Evolutionary conservation across 2,113 vertebrate genomes (phyloP).

Genomic region (Himantopus leucocephalus): DNA sequence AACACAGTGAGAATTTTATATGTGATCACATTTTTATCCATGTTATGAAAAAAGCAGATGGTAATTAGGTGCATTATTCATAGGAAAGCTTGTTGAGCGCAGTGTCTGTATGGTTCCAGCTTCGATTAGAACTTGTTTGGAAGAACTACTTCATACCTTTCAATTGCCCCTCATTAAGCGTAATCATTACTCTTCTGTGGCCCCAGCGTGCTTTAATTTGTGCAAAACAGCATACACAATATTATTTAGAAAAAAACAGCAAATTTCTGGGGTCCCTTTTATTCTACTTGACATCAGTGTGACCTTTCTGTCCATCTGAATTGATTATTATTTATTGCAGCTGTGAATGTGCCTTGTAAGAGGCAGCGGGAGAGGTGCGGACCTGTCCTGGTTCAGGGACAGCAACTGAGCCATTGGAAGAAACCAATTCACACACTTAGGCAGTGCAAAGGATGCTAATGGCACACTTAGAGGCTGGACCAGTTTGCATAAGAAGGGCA

Average conservation of each 20-base stretch:
- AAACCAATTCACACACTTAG: neutral
- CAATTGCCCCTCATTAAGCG: conserved; percentile 56
- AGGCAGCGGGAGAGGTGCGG: neutral
- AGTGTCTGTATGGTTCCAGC: conserved; percentile 38
- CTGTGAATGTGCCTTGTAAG: neutral
- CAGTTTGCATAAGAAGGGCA: neutral
- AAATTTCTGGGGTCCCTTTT: conserved; percentile 22
- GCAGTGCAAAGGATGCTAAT: neutral
- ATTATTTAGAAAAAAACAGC: neutral
- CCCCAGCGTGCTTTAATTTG: conserved; percentile 12
- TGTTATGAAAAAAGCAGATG: conserved; percentile 68
- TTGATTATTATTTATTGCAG: neutral
- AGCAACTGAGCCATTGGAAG: neutral
- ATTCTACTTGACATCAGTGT: neutral
- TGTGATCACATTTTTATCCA: conserved; percentile 72
- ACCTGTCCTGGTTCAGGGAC: neutral
- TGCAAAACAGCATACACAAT: neutral
- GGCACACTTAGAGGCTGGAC: neutral
- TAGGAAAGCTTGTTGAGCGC: conserved; percentile 40
- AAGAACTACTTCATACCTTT: conserved; percentile 58
- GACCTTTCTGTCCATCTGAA: neutral
- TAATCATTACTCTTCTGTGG: conserved; percentile 56
- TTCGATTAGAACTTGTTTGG: conserved; percentile 59
- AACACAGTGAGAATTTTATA: conserved; percentile 72
- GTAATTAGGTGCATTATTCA: conserved; percentile 74